Percentiles rank a stretch among this genome's conserved stretches.
phyloP scores from a whole-genome alignment of 2,888 invertebrate genomes.

The Brassicogethes aeneus region DNA sequence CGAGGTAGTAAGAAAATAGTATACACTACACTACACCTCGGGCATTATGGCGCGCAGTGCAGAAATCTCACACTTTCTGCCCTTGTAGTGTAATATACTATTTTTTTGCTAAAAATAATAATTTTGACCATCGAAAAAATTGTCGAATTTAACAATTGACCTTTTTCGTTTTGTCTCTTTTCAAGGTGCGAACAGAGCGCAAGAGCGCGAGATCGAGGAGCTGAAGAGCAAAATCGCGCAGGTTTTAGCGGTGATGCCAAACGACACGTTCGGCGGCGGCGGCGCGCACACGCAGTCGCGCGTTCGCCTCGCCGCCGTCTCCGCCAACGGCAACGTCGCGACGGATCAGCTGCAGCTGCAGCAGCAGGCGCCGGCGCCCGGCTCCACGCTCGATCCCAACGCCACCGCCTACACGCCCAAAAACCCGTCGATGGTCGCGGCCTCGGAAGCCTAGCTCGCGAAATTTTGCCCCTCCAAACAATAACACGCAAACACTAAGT shows the following conservation, averaged over 20 bases:
- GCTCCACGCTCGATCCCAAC: constrained; percentile 71
- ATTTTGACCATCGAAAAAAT: no score
- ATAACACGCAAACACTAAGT: no score
- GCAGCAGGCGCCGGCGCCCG: constrained; percentile 37
- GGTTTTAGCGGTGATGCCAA: constrained; percentile 86
- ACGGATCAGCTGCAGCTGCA: no score
- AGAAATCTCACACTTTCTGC: no score
- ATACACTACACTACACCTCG: no score
- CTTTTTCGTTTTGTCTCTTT: no score
- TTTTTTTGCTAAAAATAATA: no score
- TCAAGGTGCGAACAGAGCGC: constrained; percentile 68
- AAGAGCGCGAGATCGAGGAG: constrained; percentile 87
- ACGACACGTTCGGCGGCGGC: constrained; percentile 51
- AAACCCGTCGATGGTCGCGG: constrained; percentile 49
- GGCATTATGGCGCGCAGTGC: no score
- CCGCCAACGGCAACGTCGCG: constrained; percentile 34
- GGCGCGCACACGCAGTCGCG: constrained; percentile 49
- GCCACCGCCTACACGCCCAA: constrained; percentile 89
- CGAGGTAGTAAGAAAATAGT: no score
- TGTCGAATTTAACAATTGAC: no score
- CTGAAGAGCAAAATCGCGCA: constrained; percentile 87
- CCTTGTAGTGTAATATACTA: no score
- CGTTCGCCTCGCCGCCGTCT: constrained; percentile 46
- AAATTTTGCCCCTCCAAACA: no score
- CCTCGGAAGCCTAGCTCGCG: constrained; percentile 45